Base-by-base conservation (phyloP, 2,888 invertebrate species). In the Cosmia trapezina region DNA sequence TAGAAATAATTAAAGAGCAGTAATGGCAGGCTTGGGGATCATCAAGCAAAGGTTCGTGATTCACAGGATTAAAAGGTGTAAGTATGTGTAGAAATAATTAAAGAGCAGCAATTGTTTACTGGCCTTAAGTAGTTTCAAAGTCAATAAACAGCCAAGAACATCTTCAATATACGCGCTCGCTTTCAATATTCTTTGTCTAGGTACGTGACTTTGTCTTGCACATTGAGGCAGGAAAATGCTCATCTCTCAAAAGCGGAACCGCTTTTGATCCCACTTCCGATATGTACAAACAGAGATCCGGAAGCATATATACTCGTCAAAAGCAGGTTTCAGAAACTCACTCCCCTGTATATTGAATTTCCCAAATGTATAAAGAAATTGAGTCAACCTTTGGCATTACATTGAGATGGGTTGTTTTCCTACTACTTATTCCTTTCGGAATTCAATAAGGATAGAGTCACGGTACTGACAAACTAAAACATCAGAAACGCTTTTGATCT, bases 401-500 rank as follows among this genome's bases (percentile, higher is more conserved):
- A 49, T 76, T 12, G 41, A 59, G 17, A 59, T n/a, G 19, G 37
- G 19, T 43, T 33, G 14, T 59, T 12, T 45, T 28, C 5, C 11
- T 28, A 62, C 57, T 51, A 28, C 28, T 28, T 28, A 62, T 62
- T 57, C n/a, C n/a, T 47, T 37, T 61, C 9, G 33, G 45, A 62
- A 54, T 59, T 59, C 37, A 53, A 64, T 71, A 45, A 67, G 56
- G 28, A 19, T 22, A 41, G 2, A 53, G 8, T 33, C 19, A 22
- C 33, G 41, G 51, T 33, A 33, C 41, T 70, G 28, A 56, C 28
- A 49, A 49, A 43, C 54, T 53, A 28, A 51, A 43, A 51, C 54
- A 61, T 51, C 12, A 53, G 28, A 73, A 72, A 72, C 5, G 22
- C 41, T 68, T 73, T 70, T 70, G 70, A 69, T 70, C 59, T 68